A percentile compares a stretch with the other conserved stretches of the same genome.
Evolutionary conservation across 2,888 invertebrate species (phyloP).

Genomic region (Pheosia gnoma): DNA sequence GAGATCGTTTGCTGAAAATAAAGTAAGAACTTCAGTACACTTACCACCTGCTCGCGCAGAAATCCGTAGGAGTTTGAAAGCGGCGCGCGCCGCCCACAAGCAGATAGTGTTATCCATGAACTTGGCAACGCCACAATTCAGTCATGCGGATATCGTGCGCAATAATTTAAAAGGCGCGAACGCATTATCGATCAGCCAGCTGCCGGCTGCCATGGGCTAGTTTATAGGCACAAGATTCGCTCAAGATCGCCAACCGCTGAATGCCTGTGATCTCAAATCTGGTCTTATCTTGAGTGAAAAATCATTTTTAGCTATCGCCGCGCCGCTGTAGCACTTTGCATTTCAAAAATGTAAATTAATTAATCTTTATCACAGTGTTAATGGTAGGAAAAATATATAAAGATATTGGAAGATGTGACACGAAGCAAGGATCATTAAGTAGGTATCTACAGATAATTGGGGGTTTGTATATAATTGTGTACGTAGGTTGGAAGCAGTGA

Average conservation of each 20-base stretch:
- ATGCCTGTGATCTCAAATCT: slow-evolving; percentile 20
- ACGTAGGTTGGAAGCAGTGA: too few relatives aligned
- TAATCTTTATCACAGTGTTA: slow-evolving; percentile 13
- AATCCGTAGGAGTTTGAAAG: slow-evolving; percentile 10
- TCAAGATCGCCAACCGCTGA: slow-evolving; percentile 21
- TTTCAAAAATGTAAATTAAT: background rate
- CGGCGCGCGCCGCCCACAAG: slow-evolving; percentile 15
- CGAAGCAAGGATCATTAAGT: too few relatives aligned
- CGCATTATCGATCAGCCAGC: slow-evolving; percentile 33
- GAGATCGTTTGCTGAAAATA: background rate
- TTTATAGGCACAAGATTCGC: slow-evolving; percentile 32
- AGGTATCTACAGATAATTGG: too few relatives aligned
- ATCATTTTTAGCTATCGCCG: background rate
- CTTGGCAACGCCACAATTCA: slow-evolving; percentile 36
- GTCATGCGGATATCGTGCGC: slow-evolving; percentile 34
- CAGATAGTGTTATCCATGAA: slow-evolving; percentile 26
- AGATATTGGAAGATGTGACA: too few relatives aligned
- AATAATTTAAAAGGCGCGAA: slow-evolving; percentile 40
- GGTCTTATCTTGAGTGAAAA: background rate
- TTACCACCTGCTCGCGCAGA: background rate
- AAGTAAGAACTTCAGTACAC: background rate
- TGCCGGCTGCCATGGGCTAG: slow-evolving; percentile 24
- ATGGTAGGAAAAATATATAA: slow-evolving; percentile 7
- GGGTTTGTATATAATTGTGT: too few relatives aligned
- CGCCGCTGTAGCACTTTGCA: background rate